Percentiles rank a stretch among this genome's conserved stretches.
These are phyloP conservation scores for Glyphotaelius pellucidus DNA, from an alignment of 2,888 invertebrate genomes.

Conservation along the genomic window DNA sequence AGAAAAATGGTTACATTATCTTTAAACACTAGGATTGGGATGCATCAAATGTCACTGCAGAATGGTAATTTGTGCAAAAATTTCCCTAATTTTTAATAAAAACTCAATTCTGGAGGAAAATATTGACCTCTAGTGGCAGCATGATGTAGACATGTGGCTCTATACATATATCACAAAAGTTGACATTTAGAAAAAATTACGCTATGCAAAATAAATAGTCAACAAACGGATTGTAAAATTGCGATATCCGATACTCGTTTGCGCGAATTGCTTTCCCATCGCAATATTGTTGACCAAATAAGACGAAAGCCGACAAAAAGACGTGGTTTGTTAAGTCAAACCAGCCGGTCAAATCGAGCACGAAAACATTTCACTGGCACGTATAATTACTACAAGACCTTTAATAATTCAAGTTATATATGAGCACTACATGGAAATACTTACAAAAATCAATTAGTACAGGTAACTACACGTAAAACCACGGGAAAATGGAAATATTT, in stretches of 20 bases:
- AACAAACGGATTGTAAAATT: background rate
- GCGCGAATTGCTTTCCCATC: background rate
- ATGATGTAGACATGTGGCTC: conserved; percentile 61
- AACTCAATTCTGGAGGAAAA: conserved; percentile 24
- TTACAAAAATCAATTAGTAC: conserved; percentile 75
- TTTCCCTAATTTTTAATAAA: background rate
- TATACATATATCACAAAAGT: conserved; percentile 46
- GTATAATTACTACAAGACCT: conserved; percentile 37
- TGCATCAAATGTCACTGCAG: conserved; percentile 7
- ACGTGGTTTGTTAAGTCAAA: conserved; percentile 67
- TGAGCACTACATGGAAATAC: conserved; percentile 74
- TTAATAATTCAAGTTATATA: conserved; percentile 39
- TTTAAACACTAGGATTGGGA: background rate
- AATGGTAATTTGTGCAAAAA: background rate
- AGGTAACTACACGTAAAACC: conserved; percentile 73
- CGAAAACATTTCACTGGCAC: conserved; percentile 74
- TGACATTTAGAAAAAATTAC: conserved; percentile 40
- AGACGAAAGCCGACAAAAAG: conserved; percentile 49
- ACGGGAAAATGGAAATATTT: conserved; percentile 78
- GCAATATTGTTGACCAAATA: conserved; percentile 35
- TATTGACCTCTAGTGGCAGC: conserved; percentile 58
- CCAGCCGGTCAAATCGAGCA: conserved; percentile 72
- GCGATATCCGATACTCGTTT: background rate
- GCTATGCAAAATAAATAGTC: conserved; percentile 30
- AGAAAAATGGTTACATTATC: conserved; percentile 2